Percentiles rank a stretch among this genome's conserved stretches.
These are phyloP conservation scores for Moxostoma hubbsi DNA, from an alignment of 2,797 vertebrate genomes.

Conservation along the genomic window DNA sequence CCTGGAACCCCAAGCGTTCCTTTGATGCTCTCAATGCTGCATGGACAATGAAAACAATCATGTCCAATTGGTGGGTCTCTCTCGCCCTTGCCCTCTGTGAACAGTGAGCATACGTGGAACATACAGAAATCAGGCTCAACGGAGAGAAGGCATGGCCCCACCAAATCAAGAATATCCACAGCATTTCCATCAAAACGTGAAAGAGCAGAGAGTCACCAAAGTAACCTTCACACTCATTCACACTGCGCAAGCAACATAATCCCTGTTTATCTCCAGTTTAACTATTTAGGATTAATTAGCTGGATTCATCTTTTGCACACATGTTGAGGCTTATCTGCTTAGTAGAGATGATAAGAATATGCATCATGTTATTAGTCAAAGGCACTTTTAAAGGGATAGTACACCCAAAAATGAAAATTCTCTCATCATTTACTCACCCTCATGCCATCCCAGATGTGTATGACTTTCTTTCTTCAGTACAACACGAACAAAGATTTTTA, in stretches of 20 bases:
- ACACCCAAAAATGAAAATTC: too few species aligned
- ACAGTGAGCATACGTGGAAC: conserved; percentile 1
- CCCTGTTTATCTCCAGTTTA: conserved; percentile 26
- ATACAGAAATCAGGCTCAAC: background rate
- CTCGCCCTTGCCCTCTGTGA: conserved; percentile 16
- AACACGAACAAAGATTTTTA: too few species aligned
- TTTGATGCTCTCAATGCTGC: background rate
- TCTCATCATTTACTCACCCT: too few species aligned
- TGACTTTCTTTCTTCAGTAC: too few species aligned
- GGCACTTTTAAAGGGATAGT: background rate
- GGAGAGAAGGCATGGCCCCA: background rate
- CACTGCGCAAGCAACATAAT: conserved; percentile 9
- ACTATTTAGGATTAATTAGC: conserved; percentile 38
- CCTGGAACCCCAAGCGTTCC: too few species aligned
- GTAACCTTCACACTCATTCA: background rate
- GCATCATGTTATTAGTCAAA: conserved; percentile 10
- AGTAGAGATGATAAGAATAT: background rate
- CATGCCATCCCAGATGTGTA: too few species aligned
- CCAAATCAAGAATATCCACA: conserved; percentile 18
- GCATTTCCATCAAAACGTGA: conserved; percentile 6
- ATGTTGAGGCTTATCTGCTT: too few species aligned
- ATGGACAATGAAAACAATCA: background rate
- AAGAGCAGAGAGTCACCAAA: conserved; percentile 15
- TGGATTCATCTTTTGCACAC: conserved; percentile 21
- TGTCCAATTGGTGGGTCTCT: background rate